Evolutionary conservation across 92 coral and sea anemone genomes (phyloP), one percentile per base, ranked within the genome.

Genomic region (Porites rus): DNA sequence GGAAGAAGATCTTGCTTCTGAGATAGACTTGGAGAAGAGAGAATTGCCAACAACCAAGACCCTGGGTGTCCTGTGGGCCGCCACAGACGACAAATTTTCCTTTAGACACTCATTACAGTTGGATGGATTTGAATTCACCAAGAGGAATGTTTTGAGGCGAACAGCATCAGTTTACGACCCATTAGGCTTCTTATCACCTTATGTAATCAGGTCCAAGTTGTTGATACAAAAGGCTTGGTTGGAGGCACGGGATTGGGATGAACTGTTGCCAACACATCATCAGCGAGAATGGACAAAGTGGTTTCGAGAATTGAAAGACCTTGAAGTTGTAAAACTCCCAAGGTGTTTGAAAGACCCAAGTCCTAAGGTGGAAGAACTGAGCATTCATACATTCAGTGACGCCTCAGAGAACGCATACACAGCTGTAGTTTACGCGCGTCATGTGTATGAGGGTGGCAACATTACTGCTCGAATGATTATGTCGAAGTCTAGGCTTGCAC

Each of bases 371-470:
- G 50, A 10, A 7, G 60, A 60, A 21, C 20, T 77, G 10, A 62
- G 71, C 51, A 25, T 92, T 51, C 95, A 92, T 20, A 85, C 91
- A 24, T 89, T 86, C 78, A 69, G 61, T 1, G 93, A 92, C 51
- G 93, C 93, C 0, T 90, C 92, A 0, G 93, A 93, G 59, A 90
- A 66, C 13, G 91, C 95, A 10, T 90, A 92, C 64, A 76, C 93
- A 21, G 92, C 93, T 12, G 86, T 25, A 1, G 74, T 78, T 25
- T 82, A 92, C 17, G 74, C 70, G 22, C 59, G 92, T 12, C 78
- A 86, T 52, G 88, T 79, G 31, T 84, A 90, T 65, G 54, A 64
- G 68, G 72, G 69, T 71, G 87, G 87, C 54, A 31, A 65, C 13
- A 51, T 68, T 10, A 78, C 70, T 22, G 56, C 70, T 0, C 91